These are phyloP conservation scores for Lasius fuliginosus DNA, from an alignment of 2,888 invertebrate species.

Conservation along the genomic window DNA sequence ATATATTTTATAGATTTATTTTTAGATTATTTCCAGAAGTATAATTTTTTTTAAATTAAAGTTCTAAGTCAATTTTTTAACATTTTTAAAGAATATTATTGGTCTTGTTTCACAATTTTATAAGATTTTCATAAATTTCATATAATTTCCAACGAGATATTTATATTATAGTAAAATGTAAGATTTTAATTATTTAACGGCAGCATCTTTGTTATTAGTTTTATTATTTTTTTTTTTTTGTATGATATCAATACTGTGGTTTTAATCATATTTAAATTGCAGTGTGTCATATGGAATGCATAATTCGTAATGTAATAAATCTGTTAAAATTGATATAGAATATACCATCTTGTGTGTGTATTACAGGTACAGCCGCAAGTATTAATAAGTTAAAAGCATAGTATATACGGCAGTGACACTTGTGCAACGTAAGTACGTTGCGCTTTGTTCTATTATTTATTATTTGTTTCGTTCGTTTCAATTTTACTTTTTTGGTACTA, in stretches of 20 bases:
- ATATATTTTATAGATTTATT: neutral
- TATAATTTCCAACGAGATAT: neutral
- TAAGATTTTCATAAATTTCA: neutral
- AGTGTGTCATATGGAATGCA: neutral
- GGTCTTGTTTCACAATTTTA: neutral
- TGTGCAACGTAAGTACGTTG: conserved; percentile 84
- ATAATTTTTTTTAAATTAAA: neutral
- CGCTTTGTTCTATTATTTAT: conserved; percentile 72
- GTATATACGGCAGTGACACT: conserved; percentile 83
- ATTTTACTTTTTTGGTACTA: conserved; percentile 9
- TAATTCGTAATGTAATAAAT: conserved; percentile 19
- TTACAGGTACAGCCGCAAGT: conserved; percentile 85
- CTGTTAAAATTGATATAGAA: conserved; percentile 76
- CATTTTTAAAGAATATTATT: conserved; percentile 22
- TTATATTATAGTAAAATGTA: neutral
- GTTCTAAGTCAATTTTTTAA: neutral
- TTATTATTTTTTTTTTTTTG: neutral
- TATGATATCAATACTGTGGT: neutral
- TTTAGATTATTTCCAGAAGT: neutral
- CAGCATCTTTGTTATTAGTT: neutral
- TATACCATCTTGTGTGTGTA: conserved; percentile 83
- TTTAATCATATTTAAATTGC: conserved; percentile 11
- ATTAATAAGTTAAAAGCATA: conserved; percentile 83
- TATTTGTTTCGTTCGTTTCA: conserved; percentile 49
- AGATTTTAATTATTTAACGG: conserved; percentile 1